A percentile compares a stretch with the other conserved stretches of the same genome.
phyloP scores from a whole-genome alignment of 2,888 invertebrate species.

The Sphecodes monilicornis region DNA sequence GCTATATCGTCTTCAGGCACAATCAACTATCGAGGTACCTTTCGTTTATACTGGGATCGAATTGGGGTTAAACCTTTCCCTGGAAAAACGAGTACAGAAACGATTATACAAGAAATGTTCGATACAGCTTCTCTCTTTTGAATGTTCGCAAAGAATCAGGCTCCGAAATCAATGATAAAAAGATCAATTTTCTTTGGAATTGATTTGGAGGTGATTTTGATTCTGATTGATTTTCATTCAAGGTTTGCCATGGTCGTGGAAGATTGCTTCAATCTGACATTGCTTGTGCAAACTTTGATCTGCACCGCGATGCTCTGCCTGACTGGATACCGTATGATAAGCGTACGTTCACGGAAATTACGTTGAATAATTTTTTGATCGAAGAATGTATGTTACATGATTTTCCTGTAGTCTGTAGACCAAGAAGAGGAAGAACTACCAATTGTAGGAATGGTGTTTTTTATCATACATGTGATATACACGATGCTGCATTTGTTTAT shows the following conservation, averaged over 20 bases:
- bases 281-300: constrained; percentile 62
- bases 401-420: constrained; percentile 49
- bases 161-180: too few relatives aligned
- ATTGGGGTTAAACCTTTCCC: too few relatives aligned
- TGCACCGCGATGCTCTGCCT: constrained; percentile 65
- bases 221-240: not conserved
- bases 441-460: constrained; percentile 44
- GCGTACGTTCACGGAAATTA: constrained; percentile 43
- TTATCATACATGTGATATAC: constrained; percentile 39
- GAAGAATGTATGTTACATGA: not conserved
- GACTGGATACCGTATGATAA: constrained; percentile 68
- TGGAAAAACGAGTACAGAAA: too few relatives aligned
- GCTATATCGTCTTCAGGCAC: constrained; percentile 60
- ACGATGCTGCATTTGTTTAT: constrained; percentile 70
- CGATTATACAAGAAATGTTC: not conserved
- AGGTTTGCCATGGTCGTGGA: constrained; percentile 64
- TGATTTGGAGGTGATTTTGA: too few relatives aligned
- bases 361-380: not conserved
- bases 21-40: constrained; percentile 61
- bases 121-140: not conserved
- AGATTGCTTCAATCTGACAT: constrained; percentile 66
- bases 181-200: too few relatives aligned
- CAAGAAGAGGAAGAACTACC: constrained; percentile 19
- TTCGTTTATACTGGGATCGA: too few relatives aligned
- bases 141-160: too few relatives aligned